Evolutionary conservation across 2,888 invertebrate genomes (phyloP).

Genomic region (Calameuta filiformis): DNA sequence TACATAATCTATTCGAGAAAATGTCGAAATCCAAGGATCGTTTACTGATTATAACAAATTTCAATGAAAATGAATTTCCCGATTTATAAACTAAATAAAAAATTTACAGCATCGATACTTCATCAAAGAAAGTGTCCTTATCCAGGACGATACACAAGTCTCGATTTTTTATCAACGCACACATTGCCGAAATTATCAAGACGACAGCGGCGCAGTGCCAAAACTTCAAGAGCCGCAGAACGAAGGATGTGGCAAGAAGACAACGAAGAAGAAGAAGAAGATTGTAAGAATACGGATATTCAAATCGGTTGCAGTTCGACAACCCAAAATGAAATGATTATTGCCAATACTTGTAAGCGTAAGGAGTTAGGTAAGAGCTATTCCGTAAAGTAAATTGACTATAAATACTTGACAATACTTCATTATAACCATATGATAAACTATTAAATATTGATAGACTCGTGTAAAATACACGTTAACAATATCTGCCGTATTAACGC

Average conservation of each 20-base stretch:
- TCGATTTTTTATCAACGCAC: conserved; percentile 63
- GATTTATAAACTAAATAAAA: background rate
- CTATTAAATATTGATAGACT: background rate
- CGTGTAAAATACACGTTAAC: background rate
- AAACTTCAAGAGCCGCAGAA: conserved; percentile 31
- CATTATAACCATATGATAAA: background rate
- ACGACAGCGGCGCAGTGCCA: conserved; percentile 44
- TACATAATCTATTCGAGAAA: conserved; percentile 28
- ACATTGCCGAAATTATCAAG: conserved; percentile 34
- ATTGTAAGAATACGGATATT: conserved; percentile 54
- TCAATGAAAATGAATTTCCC: background rate
- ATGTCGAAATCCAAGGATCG: background rate
- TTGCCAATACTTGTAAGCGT: conserved; percentile 56
- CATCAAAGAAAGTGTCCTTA: conserved; percentile 76
- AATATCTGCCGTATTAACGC: background rate
- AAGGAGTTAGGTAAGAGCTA: conserved; percentile 48
- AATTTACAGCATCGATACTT: conserved; percentile 71
- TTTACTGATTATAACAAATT: background rate
- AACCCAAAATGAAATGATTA: conserved; percentile 58
- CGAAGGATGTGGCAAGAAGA: conserved; percentile 41
- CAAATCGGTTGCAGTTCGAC: conserved; percentile 59
- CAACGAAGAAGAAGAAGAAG: conserved; percentile 42
- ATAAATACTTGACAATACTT: background rate
- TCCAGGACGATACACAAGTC: conserved; percentile 74
- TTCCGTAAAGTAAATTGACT: background rate